phyloP scores from a whole-genome alignment of 2,888 invertebrate species.

The Thecophora atra region DNA sequence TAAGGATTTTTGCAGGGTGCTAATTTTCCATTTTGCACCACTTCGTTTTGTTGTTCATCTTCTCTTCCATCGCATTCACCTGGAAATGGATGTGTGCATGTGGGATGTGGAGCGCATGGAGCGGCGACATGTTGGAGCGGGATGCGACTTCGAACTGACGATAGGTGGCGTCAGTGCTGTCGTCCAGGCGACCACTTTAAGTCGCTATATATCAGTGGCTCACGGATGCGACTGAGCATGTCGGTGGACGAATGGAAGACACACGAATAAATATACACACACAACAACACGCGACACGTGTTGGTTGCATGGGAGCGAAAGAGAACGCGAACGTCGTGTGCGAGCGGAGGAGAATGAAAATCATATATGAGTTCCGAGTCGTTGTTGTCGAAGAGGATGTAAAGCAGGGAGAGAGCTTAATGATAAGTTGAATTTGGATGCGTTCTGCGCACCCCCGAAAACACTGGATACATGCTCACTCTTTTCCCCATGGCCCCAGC shows the following conservation, averaged over 20 bases:
- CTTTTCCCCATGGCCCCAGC: background rate
- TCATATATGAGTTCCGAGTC: conserved; percentile 19
- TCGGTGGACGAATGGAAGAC: conserved; percentile 15
- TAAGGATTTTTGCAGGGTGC: too few species aligned
- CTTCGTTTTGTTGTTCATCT: too few species aligned
- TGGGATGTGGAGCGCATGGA: background rate
- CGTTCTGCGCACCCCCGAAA: conserved; percentile 27
- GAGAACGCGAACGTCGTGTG: background rate
- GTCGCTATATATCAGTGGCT: conserved; percentile 15
- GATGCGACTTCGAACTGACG: background rate
- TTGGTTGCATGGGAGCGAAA: background rate
- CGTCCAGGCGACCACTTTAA: conserved; percentile 33
- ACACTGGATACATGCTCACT: background rate
- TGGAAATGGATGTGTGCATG: background rate
- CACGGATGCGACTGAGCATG: conserved; percentile 24
- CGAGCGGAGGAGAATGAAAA: conserved; percentile 1
- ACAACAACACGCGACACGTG: conserved; percentile 4
- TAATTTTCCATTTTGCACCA: too few species aligned
- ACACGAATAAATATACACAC: background rate
- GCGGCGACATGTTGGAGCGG: background rate
- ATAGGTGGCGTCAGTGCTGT: conserved; percentile 6
- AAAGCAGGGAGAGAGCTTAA: conserved; percentile 17
- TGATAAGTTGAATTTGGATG: conserved; percentile 17
- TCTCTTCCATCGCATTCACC: background rate
- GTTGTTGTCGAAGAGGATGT: conserved; percentile 14